Conservation (phyloP, 2,113 vertebrate genomes). For the Colistium nudipinnis region DNA sequence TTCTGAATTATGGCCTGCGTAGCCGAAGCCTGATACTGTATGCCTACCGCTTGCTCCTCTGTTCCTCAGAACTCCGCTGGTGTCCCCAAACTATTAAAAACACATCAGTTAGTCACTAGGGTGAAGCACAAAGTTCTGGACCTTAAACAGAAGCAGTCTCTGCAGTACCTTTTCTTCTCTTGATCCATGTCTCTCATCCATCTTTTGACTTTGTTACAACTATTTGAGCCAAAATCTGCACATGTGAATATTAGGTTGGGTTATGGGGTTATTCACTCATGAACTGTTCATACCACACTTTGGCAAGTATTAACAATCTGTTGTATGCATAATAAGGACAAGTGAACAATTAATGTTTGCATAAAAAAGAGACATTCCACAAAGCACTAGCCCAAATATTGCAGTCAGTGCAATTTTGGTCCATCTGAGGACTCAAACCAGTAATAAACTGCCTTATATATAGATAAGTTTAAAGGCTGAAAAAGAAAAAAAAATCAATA, state of each 20-base stretch:
- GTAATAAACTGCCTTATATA: too few relatives aligned
- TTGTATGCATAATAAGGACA: too few relatives aligned
- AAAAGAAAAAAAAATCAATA: too few relatives aligned
- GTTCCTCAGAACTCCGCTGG: background rate
- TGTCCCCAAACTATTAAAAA: slow-evolving; percentile 1
- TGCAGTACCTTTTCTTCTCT: background rate
- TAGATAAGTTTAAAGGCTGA: too few relatives aligned
- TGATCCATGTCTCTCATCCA: background rate
- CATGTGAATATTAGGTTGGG: background rate
- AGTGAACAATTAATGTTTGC: too few relatives aligned
- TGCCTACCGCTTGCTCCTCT: background rate
- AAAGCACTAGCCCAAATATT: too few relatives aligned
- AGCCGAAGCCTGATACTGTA: background rate
- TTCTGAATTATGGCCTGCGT: background rate
- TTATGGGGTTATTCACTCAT: background rate
- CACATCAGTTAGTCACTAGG: background rate
- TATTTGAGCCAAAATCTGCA: background rate
- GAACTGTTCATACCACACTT: background rate
- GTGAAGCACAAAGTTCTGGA: background rate
- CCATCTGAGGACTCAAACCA: too few relatives aligned
- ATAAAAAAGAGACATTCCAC: too few relatives aligned
- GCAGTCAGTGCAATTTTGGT: too few relatives aligned
- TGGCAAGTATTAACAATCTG: background rate
- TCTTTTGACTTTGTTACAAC: background rate
- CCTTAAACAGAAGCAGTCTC: background rate